Evolutionary conservation across 2,797 vertebrate genomes (phyloP).

Genomic region (Gadopsis marmoratus): DNA sequence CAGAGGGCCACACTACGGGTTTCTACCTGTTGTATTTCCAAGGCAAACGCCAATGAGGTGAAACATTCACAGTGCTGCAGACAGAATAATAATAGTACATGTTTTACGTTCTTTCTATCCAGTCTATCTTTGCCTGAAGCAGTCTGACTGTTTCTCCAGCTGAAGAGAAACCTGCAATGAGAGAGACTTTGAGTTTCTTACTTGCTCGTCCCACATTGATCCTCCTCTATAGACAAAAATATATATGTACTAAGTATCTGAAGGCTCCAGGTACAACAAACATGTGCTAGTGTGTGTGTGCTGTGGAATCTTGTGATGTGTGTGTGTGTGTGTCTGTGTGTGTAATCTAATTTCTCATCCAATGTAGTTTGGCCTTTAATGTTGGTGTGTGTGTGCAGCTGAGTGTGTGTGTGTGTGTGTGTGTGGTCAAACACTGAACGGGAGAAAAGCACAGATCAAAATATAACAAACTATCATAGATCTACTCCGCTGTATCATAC

Average conservation of each 20-base stretch:
- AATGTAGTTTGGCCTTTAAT: slow-evolving; percentile 50
- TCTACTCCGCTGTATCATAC: slow-evolving; percentile 60
- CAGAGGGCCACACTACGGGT: slow-evolving; percentile 56
- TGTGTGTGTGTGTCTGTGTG: slow-evolving; percentile 25
- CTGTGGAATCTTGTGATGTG: slow-evolving; percentile 42
- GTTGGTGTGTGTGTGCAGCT: slow-evolving; percentile 34
- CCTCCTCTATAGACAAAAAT: slow-evolving; percentile 44
- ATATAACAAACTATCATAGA: slow-evolving; percentile 56
- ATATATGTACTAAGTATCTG: slow-evolving; percentile 34
- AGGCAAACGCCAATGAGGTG: slow-evolving; percentile 22
- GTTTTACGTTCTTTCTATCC: slow-evolving; percentile 38
- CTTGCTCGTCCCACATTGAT: slow-evolving; percentile 38
- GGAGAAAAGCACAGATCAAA: slow-evolving; percentile 66
- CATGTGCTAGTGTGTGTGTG: slow-evolving; percentile 50
- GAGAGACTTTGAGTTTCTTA: slow-evolving; percentile 21
- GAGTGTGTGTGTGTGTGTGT: slow-evolving; percentile 32
- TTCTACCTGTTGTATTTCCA: slow-evolving; percentile 44
- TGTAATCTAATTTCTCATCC: slow-evolving; percentile 44
- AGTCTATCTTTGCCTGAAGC: slow-evolving; percentile 45
- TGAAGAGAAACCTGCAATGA: slow-evolving; percentile 38
- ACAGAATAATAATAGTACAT: slow-evolving; percentile 39
- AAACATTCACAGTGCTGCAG: slow-evolving; percentile 64
- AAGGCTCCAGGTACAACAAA: slow-evolving; percentile 50
- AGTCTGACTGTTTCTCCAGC: slow-evolving; percentile 48
- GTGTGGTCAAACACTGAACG: slow-evolving; percentile 41